Conservation (phyloP, 2,113 vertebrate genomes). For the Xyliphius kryptos region DNA sequence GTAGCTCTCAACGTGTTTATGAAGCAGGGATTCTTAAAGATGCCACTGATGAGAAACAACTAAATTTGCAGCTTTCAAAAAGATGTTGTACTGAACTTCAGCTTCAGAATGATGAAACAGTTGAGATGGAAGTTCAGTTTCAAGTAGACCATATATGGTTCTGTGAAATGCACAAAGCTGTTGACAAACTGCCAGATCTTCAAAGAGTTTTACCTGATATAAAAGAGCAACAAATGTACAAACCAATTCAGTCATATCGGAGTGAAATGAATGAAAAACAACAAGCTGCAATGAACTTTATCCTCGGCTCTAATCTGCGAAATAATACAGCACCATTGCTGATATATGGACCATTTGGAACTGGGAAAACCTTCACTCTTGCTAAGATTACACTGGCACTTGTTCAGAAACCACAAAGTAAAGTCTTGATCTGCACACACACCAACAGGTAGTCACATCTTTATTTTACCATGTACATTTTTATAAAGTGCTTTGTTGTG, state of each 20-base stretch:
- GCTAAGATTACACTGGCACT: constrained; percentile 76
- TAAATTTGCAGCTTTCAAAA: constrained; percentile 67
- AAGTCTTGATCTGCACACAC: constrained; percentile 84
- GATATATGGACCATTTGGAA: constrained; percentile 88
- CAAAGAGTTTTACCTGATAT: constrained; percentile 52
- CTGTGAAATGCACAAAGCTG: constrained; percentile 75
- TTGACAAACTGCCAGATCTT: constrained; percentile 56
- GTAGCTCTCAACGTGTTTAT: constrained; percentile 53
- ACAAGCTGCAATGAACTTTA: constrained; percentile 70
- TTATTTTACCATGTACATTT: neutral
- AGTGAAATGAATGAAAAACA: constrained; percentile 64
- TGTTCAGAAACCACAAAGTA: constrained; percentile 57
- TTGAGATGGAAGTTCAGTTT: constrained; percentile 79
- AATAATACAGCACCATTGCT: constrained; percentile 69
- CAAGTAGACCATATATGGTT: constrained; percentile 72
- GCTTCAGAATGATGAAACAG: constrained; percentile 47
- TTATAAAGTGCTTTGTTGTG: neutral
- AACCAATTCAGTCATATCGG: constrained; percentile 11
- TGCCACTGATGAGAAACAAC: constrained; percentile 49
- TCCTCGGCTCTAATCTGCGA: constrained; percentile 49
- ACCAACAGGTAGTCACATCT: constrained; percentile 77
- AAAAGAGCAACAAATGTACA: constrained; percentile 33
- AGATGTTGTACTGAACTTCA: constrained; percentile 69
- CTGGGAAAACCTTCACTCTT: constrained; percentile 85
- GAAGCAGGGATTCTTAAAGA: constrained; percentile 66